A percentile compares a stretch with the other conserved stretches of the same genome.
Evolutionary conservation across 2,888 invertebrate species (phyloP).

Genomic region (Venusia cambrica): DNA sequence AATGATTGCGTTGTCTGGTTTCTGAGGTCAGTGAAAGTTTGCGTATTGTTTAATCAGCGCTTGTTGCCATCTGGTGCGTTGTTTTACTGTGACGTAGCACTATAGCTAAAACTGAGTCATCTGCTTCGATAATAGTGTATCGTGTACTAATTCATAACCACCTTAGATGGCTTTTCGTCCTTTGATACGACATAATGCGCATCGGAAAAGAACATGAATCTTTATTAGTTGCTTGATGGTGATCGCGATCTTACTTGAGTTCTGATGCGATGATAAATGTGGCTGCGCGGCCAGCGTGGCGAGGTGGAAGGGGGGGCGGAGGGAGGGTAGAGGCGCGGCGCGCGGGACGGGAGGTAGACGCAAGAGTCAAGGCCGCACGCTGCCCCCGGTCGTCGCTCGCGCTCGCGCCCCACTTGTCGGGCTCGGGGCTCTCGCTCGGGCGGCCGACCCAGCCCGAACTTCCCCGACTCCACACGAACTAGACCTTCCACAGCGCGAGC

Average conservation of each 20-base stretch:
- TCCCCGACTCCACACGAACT: slow-evolving; percentile 67
- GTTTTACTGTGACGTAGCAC: slow-evolving; percentile 9
- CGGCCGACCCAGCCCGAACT: slow-evolving; percentile 54
- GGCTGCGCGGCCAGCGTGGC: slow-evolving; percentile 66
- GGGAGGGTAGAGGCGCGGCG: slow-evolving; percentile 39
- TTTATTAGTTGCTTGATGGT: slow-evolving; percentile 70
- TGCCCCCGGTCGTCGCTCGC: slow-evolving; percentile 90
- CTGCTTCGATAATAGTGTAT: slow-evolving; percentile 10
- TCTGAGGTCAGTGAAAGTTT: slow-evolving; percentile 74
- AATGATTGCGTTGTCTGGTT: slow-evolving; percentile 69
- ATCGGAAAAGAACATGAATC: slow-evolving; percentile 80
- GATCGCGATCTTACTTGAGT: slow-evolving; percentile 75
- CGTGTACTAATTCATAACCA: too few species aligned
- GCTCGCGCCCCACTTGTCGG: slow-evolving; percentile 76
- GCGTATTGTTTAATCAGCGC: slow-evolving; percentile 48
- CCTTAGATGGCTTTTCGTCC: too few species aligned
- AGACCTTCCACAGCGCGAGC: slow-evolving; percentile 78
- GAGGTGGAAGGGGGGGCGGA: slow-evolving; percentile 44
- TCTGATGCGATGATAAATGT: slow-evolving; percentile 79
- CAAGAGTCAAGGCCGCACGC: slow-evolving; percentile 88
- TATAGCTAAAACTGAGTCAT: too few species aligned
- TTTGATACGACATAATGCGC: too few species aligned
- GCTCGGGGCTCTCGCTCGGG: slow-evolving; percentile 60
- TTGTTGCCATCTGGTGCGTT: slow-evolving; percentile 23
- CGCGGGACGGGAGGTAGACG: slow-evolving; percentile 45